These are phyloP conservation scores for Proteles cristata DNA, from an alignment of 2,113 vertebrate genomes.

Conservation along the genomic window DNA sequence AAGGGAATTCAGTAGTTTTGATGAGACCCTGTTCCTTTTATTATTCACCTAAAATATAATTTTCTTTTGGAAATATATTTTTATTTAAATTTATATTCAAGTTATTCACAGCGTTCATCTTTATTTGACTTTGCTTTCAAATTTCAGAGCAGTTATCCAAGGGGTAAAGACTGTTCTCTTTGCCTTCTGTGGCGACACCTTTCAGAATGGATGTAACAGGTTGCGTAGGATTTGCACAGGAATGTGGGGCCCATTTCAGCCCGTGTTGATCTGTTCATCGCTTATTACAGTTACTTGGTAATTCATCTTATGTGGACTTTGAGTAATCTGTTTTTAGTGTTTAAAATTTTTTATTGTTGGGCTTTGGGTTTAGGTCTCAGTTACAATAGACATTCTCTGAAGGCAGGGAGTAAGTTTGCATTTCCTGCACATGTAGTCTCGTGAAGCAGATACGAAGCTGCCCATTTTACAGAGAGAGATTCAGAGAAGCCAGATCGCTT, in stretches of 20 bases:
- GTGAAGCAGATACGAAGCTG: not conserved
- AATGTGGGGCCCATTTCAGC: not conserved
- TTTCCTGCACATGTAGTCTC: not conserved
- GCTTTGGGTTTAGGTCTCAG: not conserved
- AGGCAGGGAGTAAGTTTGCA: not conserved
- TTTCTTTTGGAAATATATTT: conserved; percentile 1
- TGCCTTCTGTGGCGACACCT: not conserved
- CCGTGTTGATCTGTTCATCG: not conserved
- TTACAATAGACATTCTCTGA: not conserved
- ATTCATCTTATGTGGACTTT: not conserved
- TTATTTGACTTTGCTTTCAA: conserved; percentile 9
- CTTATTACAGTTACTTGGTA: not conserved
- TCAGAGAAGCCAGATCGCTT: not conserved
- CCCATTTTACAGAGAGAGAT: not conserved
- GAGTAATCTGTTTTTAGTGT: not conserved
- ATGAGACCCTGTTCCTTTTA: not conserved
- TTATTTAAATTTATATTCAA: conserved; percentile 12
- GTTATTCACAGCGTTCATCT: not conserved
- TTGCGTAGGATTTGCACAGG: not conserved
- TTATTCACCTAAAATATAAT: not conserved
- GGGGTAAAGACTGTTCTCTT: not conserved
- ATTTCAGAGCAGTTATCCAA: not conserved
- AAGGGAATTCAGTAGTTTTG: conserved; percentile 1
- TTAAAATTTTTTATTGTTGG: not conserved
- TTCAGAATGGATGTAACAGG: too few relatives aligned